phyloP scores from a whole-genome alignment of 1,140 invertebrate genomes.

The Cyclina sinensis region DNA sequence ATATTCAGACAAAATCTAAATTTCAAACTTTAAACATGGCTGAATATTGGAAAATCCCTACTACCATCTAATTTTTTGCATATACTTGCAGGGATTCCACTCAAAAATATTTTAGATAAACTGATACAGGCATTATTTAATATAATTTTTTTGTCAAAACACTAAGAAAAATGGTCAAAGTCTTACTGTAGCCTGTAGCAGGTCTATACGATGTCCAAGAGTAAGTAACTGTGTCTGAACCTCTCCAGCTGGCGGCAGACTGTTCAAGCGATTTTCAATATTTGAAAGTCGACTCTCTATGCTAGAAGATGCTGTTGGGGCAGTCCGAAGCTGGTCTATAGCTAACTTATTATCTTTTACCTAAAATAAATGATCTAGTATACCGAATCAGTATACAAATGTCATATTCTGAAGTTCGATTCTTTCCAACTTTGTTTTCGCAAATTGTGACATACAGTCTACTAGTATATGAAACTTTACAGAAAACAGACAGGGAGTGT shows the following conservation, averaged over 20 bases:
- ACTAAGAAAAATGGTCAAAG: not conserved
- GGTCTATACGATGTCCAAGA: constrained; percentile 50
- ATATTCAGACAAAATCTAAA: too few species aligned
- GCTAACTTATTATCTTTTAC: constrained; percentile 74
- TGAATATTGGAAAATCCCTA: too few species aligned
- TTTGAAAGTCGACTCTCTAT: constrained; percentile 63
- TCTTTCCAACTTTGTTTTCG: not conserved
- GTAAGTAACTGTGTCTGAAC: constrained; percentile 67
- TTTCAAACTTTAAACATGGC: too few species aligned
- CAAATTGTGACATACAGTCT: too few species aligned
- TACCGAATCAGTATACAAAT: not conserved
- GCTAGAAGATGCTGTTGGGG: constrained; percentile 71
- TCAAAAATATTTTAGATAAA: too few species aligned
- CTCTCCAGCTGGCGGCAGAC: constrained; percentile 76
- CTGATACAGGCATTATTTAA: not conserved
- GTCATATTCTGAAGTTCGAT: not conserved
- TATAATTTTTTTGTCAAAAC: not conserved
- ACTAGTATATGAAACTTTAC: too few species aligned
- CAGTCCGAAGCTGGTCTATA: constrained; percentile 71
- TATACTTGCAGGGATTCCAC: too few species aligned
- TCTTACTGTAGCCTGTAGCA: constrained; percentile 65
- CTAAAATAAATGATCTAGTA: constrained; percentile 48
- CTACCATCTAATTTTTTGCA: too few species aligned
- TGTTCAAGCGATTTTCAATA: constrained; percentile 69
- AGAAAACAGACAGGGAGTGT: too few species aligned